Evolutionary conservation across 92 coral and sea anemone species (phyloP), one percentile per base, ranked within the genome.

Genomic region (Epizoanthus ramosus): DNA sequence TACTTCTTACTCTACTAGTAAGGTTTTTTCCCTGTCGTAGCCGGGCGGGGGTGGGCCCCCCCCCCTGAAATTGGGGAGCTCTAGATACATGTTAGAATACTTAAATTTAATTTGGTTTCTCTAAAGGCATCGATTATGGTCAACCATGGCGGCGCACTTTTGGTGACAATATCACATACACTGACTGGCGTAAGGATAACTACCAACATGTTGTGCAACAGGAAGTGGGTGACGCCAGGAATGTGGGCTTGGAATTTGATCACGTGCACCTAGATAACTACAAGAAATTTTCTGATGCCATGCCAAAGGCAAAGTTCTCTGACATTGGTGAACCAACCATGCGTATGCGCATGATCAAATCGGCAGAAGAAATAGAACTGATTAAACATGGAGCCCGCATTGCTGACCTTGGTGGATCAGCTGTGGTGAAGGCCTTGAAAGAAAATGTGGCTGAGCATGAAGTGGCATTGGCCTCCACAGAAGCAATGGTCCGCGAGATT

Each of bases 141-240:
- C 97, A 95, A 70, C 98, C 98, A 21, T 86, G 92, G 90, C 92
- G 98, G 24, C 87, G 95, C 19, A 91, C 97, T 8, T 91, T 84
- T 71, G 98, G 98, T 3, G 97, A 93, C 60, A 95, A 95, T 71
- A 80, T 95, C 57, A 80, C 85, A 21, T 95, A 93, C 91, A 95
- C 98, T 2, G 98, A 95, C 90, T 95, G 98, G 98, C 88, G 90
- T 35, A 95, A 84, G 65, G 98, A 95, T 79, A 95, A 91, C 88
- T 95, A 88, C 75, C 91, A 63, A 57, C 72, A 93, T 83, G 95
- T 93, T 25, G 91, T 91, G 3, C 82, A 89, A 79, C 89, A 93
- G 61, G 87, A 86, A 89, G 89, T 92, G 0, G 93, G 91, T 7
- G 82, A 90, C 10, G 94, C 86, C 18, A 95, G 89, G 63, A 86